These are phyloP conservation scores for Crenichthys baileyi DNA, from an alignment of 2,797 vertebrate species.

Conservation along the genomic window DNA sequence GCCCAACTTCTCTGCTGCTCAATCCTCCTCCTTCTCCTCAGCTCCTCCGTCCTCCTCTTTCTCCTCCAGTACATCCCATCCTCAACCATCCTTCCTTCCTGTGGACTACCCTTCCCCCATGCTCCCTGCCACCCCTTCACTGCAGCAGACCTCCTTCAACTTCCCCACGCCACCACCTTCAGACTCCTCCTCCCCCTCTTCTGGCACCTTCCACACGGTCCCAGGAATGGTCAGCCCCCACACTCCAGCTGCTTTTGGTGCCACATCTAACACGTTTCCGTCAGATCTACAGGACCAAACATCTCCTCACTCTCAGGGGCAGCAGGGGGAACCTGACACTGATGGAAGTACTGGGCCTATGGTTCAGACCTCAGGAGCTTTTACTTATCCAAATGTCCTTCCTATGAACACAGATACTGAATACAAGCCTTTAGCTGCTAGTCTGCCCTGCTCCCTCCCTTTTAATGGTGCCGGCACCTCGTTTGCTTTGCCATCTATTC, in stretches of 20 bases:
- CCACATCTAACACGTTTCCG: conserved; percentile 36
- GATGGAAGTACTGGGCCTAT: conserved; percentile 30
- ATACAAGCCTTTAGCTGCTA: conserved; percentile 19
- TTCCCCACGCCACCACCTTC: conserved; percentile 62
- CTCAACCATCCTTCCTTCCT: conserved; percentile 44
- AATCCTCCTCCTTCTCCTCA: conserved; percentile 67
- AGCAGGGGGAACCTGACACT: conserved; percentile 33
- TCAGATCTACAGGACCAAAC: conserved; percentile 53
- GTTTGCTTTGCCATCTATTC: conserved; percentile 60
- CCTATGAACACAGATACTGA: conserved; percentile 29
- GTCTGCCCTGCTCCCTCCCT: conserved; percentile 36
- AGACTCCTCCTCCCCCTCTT: conserved; percentile 58
- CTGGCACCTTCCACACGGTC: conserved; percentile 55
- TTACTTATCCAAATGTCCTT: conserved; percentile 50
- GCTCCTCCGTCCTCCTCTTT: conserved; percentile 67
- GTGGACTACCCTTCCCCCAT: conserved; percentile 58
- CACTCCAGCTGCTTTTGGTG: conserved; percentile 53
- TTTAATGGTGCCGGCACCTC: conserved; percentile 35
- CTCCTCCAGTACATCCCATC: conserved; percentile 53
- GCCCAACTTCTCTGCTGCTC: conserved; percentile 65
- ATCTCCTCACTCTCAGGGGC: conserved; percentile 51
- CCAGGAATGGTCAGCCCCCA: conserved; percentile 61
- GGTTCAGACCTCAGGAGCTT: conserved; percentile 46
- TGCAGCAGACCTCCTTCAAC: conserved; percentile 63
- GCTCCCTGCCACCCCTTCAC: conserved; percentile 49